phyloP scores from a whole-genome alignment of 2,797 vertebrate genomes.

The Gallirallus australis region DNA sequence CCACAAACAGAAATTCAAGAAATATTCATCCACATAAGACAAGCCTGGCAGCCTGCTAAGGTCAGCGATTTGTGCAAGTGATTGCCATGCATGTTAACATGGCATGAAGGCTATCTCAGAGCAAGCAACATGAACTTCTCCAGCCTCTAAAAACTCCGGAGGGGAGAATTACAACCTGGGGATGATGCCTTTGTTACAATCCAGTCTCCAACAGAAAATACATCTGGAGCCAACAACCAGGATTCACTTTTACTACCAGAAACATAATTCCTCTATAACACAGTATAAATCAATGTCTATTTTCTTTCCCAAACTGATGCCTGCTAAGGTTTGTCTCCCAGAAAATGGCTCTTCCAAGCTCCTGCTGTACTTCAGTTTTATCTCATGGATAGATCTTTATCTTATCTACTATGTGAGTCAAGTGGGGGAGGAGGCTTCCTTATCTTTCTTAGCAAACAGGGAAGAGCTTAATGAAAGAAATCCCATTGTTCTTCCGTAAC shows the following conservation, averaged over 20 bases:
- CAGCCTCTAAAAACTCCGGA: neutral
- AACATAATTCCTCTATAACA: neutral
- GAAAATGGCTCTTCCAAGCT: slow-evolving; percentile 2
- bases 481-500: neutral
- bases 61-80: neutral
- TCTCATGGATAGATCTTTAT: slow-evolving; percentile 20
- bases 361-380: slow-evolving; percentile 2
- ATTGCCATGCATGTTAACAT: neutral
- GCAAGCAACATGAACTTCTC: neutral
- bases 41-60: neutral
- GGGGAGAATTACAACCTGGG: neutral
- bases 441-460: slow-evolving; percentile 10
- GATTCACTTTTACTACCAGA: neutral
- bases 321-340: neutral
- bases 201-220: neutral
- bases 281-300: neutral
- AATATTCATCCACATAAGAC: neutral
- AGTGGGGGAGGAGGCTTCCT: slow-evolving; percentile 2
- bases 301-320: neutral
- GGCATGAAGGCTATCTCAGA: neutral
- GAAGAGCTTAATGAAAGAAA: slow-evolving; percentile 32
- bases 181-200: neutral
- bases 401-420: slow-evolving; percentile 27
- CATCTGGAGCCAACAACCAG: neutral
- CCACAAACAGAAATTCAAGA: neutral